Base-by-base conservation (phyloP, 2,888 invertebrate genomes). In the Platycheirus rosarum region DNA sequence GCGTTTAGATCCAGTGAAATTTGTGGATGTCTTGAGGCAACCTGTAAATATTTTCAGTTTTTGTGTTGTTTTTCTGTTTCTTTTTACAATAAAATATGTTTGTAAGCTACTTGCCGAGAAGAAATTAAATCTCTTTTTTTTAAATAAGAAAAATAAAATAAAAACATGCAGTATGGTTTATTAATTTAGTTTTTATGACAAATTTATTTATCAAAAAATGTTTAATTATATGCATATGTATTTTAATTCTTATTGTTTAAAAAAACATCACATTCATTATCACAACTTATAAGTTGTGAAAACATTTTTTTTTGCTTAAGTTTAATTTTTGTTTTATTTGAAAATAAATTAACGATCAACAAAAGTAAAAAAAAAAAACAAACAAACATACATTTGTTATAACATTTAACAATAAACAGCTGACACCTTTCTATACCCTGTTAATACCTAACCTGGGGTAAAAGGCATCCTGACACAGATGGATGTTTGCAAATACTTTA, bases 1-100 rank as follows among this genome's bases (percentile, higher is more conserved):
- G 91, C 91, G 65, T 85, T 87, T 29, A 87, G 57, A 49, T 89
- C 88, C 80, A 89, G 79, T 20, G 87, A 86, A 42, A 88, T 87
- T 16, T 86, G 86, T 57, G 86, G 86, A 18, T 78, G 85, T 68
- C 86, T 86, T 71, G 86, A 69, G 69, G 85, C 75, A 82, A 87
- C 86, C 87, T 88, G 87, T 9, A 86, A 85, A 71, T 78, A 78
- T 57, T 53, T 84, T 70, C 49, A 68, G 51, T 53, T 63, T 74
- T 63, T 63, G 46, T 75, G 35, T 79, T 68, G 20, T 48, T 49
- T n/a, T 32, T 40, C 29, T 40, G 29, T 46, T 69, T 65, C 57
- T 13, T 40, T 48, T 75, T 75, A 35, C 13, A 48, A 66, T 53
- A 70, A 35, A 46, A 16, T 76, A 13, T 53, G 42, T 49, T 32